phyloP scores from a whole-genome alignment of 2,797 vertebrate species.

The Limosa lapponica region DNA sequence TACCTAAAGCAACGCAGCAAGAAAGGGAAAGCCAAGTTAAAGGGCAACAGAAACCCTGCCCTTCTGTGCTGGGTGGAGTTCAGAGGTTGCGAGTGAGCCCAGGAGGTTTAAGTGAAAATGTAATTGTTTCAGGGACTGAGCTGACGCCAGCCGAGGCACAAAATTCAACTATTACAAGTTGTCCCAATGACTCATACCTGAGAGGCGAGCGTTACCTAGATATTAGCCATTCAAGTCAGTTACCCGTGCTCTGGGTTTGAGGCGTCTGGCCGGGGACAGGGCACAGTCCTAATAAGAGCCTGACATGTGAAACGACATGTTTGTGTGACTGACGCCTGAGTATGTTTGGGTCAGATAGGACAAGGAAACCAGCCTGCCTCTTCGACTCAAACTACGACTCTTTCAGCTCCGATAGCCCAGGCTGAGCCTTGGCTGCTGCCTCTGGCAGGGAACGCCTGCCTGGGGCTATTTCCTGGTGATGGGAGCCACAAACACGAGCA shows the following conservation, averaged over 20 bases:
- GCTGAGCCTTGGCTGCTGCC: background rate
- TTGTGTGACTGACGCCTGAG: background rate
- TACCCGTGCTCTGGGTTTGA: background rate
- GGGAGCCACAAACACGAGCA: background rate
- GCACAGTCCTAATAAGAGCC: background rate
- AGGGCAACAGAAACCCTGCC: background rate
- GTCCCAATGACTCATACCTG: background rate
- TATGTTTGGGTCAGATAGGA: background rate
- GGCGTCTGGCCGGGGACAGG: background rate
- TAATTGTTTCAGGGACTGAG: background rate
- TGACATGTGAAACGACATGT: background rate
- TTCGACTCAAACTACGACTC: rapidly evolving
- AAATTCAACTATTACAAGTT: background rate
- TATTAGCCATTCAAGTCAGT: background rate
- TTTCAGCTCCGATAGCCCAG: background rate
- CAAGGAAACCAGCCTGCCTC: background rate
- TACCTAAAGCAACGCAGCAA: background rate
- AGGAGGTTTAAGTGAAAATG: background rate
- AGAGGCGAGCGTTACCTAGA: background rate
- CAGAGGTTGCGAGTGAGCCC: background rate
- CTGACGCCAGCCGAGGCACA: background rate
- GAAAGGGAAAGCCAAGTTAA: background rate
- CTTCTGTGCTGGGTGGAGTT: background rate
- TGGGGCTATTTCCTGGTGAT: background rate
- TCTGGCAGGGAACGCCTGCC: background rate